Conservation (phyloP, 2,113 vertebrate genomes). For the Oreamnos americanus region DNA sequence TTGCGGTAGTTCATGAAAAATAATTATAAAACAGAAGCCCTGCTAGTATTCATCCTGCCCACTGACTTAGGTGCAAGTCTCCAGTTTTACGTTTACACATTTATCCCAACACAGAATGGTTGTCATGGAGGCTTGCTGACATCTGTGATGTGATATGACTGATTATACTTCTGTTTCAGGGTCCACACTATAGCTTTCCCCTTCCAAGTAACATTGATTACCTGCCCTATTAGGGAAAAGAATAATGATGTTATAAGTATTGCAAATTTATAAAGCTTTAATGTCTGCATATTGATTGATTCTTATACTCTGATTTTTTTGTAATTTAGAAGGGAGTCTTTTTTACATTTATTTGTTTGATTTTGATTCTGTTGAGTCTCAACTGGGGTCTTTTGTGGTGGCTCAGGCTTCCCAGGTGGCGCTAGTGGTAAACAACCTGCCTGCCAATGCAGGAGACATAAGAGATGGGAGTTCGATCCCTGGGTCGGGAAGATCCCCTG, state of each 20-base stretch:
- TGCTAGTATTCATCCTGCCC: not conserved
- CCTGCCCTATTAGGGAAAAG: not conserved
- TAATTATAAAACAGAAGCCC: not conserved
- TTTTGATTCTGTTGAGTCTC: not conserved
- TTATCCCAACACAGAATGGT: not conserved
- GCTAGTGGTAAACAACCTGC: accelerated
- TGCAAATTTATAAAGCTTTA: not conserved
- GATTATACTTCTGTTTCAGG: not conserved
- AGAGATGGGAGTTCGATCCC: not conserved
- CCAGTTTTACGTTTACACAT: accelerated
- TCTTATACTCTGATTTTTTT: not conserved
- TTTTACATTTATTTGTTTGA: not conserved
- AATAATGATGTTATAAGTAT: not conserved
- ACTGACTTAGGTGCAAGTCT: accelerated
- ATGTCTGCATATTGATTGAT: not conserved
- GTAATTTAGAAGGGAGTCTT: not conserved
- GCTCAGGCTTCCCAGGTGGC: not conserved
- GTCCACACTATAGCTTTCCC: too few species aligned
- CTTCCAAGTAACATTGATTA: not conserved
- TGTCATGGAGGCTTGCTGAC: not conserved
- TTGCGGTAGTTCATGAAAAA: not conserved
- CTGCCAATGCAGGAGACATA: not conserved
- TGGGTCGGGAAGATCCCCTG: not conserved
- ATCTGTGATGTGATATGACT: accelerated
- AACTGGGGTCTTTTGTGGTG: not conserved